A percentile compares a stretch with the other conserved stretches of the same genome.
Conservation (phyloP, 1,140 invertebrate species). For the Drosophila azteca region DNA sequence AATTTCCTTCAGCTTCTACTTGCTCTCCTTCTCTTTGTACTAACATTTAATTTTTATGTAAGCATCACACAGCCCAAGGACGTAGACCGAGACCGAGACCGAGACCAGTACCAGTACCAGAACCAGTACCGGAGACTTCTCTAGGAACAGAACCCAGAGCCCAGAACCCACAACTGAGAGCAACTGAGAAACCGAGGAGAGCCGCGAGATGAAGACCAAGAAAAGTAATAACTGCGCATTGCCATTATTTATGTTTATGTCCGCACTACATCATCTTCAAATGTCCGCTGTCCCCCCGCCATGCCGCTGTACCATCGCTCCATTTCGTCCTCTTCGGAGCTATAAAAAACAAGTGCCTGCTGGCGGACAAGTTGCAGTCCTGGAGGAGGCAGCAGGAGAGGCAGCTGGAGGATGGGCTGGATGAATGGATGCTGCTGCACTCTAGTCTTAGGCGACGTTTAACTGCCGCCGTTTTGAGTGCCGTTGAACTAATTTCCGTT, state of each 20-base stretch:
- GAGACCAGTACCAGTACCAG: conserved; percentile 11
- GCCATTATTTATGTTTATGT: conserved; percentile 81
- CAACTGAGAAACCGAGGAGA: too few relatives aligned
- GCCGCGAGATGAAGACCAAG: conserved; percentile 26
- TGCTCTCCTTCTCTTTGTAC: conserved; percentile 3
- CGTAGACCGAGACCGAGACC: conserved; percentile 23
- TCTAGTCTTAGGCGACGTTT: conserved; percentile 56
- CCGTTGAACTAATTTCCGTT: conserved; percentile 75
- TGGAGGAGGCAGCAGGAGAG: not conserved
- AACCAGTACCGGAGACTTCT: not conserved
- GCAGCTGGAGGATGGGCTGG: not conserved
- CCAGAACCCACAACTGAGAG: not conserved
- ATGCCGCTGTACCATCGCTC: not conserved
- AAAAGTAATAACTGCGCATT: conserved; percentile 81
- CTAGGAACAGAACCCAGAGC: not conserved
- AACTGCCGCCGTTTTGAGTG: conserved; percentile 68
- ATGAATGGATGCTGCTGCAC: conserved; percentile 16
- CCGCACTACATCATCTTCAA: conserved; percentile 80
- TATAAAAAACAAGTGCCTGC: conserved; percentile 76
- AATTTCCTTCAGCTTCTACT: conserved; percentile 10
- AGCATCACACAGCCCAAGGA: conserved; percentile 62
- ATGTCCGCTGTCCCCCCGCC: conserved; percentile 50
- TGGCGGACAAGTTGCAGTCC: conserved; percentile 49
- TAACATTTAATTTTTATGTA: conserved; percentile 76
- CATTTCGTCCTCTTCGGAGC: conserved; percentile 25